Evolutionary conservation across 2,888 invertebrate species (phyloP).

Genomic region (Nomada hirtipes): DNA sequence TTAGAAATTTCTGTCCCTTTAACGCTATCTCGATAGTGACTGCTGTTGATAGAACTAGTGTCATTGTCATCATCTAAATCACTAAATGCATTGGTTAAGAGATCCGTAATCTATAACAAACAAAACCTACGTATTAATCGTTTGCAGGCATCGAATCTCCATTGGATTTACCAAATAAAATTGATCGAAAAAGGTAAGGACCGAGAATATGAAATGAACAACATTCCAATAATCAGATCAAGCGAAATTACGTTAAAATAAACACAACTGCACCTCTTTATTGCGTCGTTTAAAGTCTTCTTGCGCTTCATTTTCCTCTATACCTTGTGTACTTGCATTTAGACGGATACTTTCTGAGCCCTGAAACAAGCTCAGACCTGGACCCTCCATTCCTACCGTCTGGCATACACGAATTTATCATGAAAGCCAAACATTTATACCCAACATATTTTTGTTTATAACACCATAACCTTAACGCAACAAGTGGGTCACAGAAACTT

Average conservation of each 20-base stretch:
- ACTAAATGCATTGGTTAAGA: slow-evolving; percentile 89
- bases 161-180: not conserved
- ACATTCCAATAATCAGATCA: not conserved
- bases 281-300: slow-evolving; percentile 89
- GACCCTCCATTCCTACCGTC: slow-evolving; percentile 83
- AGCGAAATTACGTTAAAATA: not conserved
- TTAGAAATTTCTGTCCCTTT: slow-evolving; percentile 67
- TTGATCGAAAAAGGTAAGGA: not conserved
- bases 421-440: slow-evolving; percentile 72
- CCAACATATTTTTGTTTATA: slow-evolving; percentile 82
- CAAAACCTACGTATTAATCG: slow-evolving; percentile 3
- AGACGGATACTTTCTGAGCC: slow-evolving; percentile 88
- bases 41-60: slow-evolving; percentile 87
- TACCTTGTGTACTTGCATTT: slow-evolving; percentile 87
- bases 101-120: slow-evolving; percentile 86
- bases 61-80: slow-evolving; percentile 89
- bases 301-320: slow-evolving; percentile 89
- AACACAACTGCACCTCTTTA: slow-evolving; percentile 86
- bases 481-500: slow-evolving; percentile 79
- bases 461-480: slow-evolving; percentile 82
- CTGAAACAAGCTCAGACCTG: slow-evolving; percentile 90
- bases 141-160: not conserved
- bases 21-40: slow-evolving; percentile 75
- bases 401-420: slow-evolving; percentile 69
- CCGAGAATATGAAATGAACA: not conserved